Conservation (phyloP, 2,797 vertebrate species). For the Miichthys miiuy region DNA sequence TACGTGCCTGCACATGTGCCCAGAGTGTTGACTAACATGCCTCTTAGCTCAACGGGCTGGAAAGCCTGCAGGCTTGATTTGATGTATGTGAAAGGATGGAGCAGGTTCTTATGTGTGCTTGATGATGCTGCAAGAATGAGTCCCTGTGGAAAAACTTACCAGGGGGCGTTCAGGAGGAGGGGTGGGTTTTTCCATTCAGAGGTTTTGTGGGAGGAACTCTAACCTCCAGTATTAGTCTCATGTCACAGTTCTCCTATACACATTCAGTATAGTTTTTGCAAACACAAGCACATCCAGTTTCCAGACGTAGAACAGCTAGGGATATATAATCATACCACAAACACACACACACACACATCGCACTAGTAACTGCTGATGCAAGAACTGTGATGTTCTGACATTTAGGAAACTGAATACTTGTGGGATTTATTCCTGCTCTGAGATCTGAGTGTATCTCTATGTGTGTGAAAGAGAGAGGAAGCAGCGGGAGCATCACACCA, state of each 20-base stretch:
- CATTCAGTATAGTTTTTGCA: not conserved
- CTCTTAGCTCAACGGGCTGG: conserved; percentile 54
- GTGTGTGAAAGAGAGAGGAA: not conserved
- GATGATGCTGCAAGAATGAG: conserved; percentile 58
- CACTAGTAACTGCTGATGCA: no score
- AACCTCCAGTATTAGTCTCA: not conserved
- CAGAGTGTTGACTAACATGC: conserved; percentile 51
- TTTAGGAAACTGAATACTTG: conserved; percentile 41
- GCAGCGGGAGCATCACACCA: conserved; percentile 12
- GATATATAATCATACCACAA: conserved; percentile 19
- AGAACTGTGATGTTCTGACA: conserved; percentile 32
- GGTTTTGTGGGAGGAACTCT: conserved; percentile 3
- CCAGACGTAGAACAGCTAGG: conserved; percentile 16
- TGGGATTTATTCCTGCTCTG: conserved; percentile 32
- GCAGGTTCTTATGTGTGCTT: conserved; percentile 54
- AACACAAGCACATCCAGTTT: not conserved
- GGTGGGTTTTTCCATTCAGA: not conserved
- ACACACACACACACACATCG: not conserved
- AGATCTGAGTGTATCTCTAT: conserved; percentile 1
- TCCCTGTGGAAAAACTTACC: conserved; percentile 29
- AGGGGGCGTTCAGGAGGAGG: not conserved
- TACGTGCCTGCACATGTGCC: conserved; percentile 10
- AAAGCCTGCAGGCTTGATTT: conserved; percentile 51
- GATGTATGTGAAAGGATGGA: conserved; percentile 50
- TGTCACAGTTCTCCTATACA: not conserved